Evolutionary conservation across 2,797 vertebrate genomes (phyloP).

Genomic region (Lophius americanus): DNA sequence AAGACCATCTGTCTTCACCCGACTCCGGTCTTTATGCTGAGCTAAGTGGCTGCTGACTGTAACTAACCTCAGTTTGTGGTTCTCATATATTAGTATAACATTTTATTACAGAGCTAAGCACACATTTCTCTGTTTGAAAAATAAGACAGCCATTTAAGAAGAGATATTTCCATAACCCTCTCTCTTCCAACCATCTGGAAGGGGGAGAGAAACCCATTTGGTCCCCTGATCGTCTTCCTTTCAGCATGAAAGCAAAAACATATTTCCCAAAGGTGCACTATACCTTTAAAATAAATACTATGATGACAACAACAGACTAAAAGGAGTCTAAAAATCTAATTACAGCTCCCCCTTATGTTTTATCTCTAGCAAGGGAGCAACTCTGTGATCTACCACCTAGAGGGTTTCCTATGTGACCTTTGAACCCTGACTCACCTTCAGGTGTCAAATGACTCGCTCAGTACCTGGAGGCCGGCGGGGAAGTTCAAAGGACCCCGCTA

Average conservation of each 20-base stretch:
- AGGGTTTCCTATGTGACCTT: constrained; percentile 59
- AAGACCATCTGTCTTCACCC: neutral
- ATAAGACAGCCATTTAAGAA: too few relatives aligned
- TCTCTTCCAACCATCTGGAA: neutral
- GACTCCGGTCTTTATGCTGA: too few relatives aligned
- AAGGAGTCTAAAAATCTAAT: constrained; percentile 3
- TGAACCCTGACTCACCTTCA: constrained; percentile 83
- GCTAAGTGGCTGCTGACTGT: too few relatives aligned
- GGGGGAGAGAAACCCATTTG: too few relatives aligned
- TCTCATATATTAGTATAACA: too few relatives aligned
- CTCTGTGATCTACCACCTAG: constrained; percentile 49
- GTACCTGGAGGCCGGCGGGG: constrained; percentile 82
- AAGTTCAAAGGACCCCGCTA: constrained; percentile 80
- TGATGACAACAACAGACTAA: constrained; percentile 24
- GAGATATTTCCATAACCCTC: neutral
- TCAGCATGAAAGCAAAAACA: neutral
- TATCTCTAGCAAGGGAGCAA: constrained; percentile 17
- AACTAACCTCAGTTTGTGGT: too few relatives aligned
- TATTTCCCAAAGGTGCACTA: constrained; percentile 21
- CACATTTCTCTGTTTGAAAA: neutral
- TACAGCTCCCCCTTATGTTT: constrained; percentile 4
- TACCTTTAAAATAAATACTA: constrained; percentile 30
- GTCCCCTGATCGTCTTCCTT: neutral
- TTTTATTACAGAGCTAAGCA: too few relatives aligned
- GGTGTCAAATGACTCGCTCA: constrained; percentile 79